A percentile compares a stretch with the other conserved stretches of the same genome.
phyloP scores from a whole-genome alignment of 2,888 invertebrate species.

The Heliconius sara region DNA sequence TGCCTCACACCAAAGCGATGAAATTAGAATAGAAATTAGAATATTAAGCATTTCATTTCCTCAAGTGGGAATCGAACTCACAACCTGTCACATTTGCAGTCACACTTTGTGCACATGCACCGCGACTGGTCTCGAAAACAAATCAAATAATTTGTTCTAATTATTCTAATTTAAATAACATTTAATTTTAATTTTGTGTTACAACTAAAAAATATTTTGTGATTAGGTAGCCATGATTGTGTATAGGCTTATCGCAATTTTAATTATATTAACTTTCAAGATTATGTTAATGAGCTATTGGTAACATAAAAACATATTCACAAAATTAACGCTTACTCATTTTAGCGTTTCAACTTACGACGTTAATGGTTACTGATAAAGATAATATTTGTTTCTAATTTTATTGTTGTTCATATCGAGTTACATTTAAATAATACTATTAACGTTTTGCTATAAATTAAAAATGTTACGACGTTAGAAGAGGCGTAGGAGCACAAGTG shows the following conservation, averaged over 20 bases:
- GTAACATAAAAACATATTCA: slow-evolving; percentile 25
- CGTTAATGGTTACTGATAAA: slow-evolving; percentile 12
- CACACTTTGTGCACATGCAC: too few relatives aligned
- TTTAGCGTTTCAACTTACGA: neutral
- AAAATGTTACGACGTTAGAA: neutral
- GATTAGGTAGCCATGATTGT: slow-evolving; percentile 18
- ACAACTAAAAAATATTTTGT: neutral
- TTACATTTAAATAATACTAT: neutral
- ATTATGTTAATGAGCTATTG: slow-evolving; percentile 46
- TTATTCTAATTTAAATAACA: slow-evolving; percentile 10
- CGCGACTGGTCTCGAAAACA: neutral
- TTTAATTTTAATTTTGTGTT: neutral
- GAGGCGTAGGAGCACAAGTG: too few relatives aligned
- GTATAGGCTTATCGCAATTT: slow-evolving; percentile 36
- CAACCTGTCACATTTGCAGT: too few relatives aligned
- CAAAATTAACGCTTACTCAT: slow-evolving; percentile 4
- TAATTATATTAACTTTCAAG: slow-evolving; percentile 37
- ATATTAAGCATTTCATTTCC: too few relatives aligned
- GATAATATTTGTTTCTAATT: slow-evolving; percentile 4
- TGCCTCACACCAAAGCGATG: too few relatives aligned
- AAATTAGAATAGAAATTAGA: too few relatives aligned
- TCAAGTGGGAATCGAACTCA: too few relatives aligned
- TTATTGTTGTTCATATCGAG: neutral
- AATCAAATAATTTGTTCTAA: neutral
- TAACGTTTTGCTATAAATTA: neutral